Percentiles rank a stretch among this genome's conserved stretches.
Conservation (phyloP, 2,797 vertebrate species). For the Dendrocincla fuliginosa region DNA sequence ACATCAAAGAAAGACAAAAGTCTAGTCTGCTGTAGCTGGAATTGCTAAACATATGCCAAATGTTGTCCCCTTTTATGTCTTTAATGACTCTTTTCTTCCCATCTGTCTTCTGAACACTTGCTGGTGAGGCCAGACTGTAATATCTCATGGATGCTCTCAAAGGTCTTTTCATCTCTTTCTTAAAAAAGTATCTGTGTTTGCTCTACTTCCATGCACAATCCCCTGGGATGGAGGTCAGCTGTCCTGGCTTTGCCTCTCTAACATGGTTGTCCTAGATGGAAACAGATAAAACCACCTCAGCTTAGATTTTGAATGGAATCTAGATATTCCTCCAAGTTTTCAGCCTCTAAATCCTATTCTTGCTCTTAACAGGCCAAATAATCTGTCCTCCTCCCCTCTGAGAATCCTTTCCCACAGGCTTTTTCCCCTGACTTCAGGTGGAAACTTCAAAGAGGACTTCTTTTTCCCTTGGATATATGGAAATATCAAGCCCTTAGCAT, state of each 20-base stretch:
- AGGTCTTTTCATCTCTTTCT: neutral
- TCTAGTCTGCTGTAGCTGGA: neutral
- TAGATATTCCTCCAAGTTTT: neutral
- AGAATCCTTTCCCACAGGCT: neutral
- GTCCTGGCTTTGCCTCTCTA: neutral
- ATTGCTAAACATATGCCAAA: neutral
- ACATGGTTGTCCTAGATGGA: neutral
- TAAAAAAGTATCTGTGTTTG: neutral
- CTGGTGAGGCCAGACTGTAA: neutral
- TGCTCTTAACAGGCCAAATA: neutral
- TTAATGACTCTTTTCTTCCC: neutral
- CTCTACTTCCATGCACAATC: neutral
- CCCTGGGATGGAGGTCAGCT: neutral
- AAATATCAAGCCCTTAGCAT: neutral
- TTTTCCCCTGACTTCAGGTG: neutral
- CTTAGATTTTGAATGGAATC: neutral
- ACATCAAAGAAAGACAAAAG: neutral
- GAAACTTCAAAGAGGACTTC: neutral
- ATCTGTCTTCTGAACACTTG: neutral
- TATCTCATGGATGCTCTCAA: neutral
- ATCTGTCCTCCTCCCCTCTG: neutral
- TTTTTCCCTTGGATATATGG: neutral
- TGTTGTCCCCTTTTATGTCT: neutral
- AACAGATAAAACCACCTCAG: neutral
- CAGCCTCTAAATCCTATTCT: neutral